Conservation (phyloP, 1,140 invertebrate species). For the Polyergus mexicanus region DNA sequence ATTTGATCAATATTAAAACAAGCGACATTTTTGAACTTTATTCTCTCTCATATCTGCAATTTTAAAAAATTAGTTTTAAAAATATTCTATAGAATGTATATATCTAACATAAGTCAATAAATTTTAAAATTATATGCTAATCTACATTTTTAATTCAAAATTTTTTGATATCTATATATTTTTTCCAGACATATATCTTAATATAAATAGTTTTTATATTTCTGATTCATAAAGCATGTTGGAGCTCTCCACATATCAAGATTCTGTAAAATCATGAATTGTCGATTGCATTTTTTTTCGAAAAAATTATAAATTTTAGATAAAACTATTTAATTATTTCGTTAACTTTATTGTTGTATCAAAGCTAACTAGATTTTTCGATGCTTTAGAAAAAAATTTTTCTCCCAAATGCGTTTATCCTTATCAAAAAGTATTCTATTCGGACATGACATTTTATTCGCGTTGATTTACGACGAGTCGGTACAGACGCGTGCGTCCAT, state of each 20-base stretch:
- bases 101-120: background rate
- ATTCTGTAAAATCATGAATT: background rate
- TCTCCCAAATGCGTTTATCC: background rate
- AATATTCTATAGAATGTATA: background rate
- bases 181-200: background rate
- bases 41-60: background rate
- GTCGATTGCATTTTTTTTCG: no score
- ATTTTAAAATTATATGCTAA: background rate
- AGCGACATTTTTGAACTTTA: background rate
- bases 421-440: constrained; percentile 9
- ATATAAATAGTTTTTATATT: background rate
- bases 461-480: constrained; percentile 38
- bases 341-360: constrained; percentile 4
- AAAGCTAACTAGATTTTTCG: background rate
- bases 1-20: constrained; percentile 11
- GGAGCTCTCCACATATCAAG: background rate
- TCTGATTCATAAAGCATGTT: background rate
- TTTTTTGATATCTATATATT: background rate
- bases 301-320: background rate
- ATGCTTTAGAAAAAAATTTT: background rate
- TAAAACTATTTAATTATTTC: background rate
- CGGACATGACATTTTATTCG: constrained; percentile 46
- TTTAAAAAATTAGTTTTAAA: background rate
- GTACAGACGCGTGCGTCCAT: constrained; percentile 17
- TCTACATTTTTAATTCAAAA: constrained; percentile 15